These are phyloP conservation scores for Nothobranchius kuhntae DNA, from an alignment of 2,113 vertebrate species.

Conservation along the genomic window DNA sequence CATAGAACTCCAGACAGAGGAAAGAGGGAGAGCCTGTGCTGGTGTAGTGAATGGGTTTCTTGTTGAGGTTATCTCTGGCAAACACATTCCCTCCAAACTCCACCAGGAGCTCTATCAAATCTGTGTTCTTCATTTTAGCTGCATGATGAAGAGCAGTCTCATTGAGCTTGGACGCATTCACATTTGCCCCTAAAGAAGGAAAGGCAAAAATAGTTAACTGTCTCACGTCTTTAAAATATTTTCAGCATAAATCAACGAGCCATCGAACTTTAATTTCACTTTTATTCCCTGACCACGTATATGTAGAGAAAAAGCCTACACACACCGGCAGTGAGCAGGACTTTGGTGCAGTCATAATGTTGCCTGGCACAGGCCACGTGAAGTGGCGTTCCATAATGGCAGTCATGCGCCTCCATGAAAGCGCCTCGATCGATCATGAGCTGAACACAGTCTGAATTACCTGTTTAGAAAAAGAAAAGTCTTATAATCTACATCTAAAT, in stretches of 20 bases:
- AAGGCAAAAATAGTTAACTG: neutral
- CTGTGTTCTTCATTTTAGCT: conserved; percentile 83
- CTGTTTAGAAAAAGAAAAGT: conserved; percentile 59
- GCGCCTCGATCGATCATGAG: conserved; percentile 89
- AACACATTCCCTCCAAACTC: conserved; percentile 90
- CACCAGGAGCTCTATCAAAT: conserved; percentile 89
- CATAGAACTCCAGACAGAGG: conserved; percentile 85
- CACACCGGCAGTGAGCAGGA: conserved; percentile 88
- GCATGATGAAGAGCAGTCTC: conserved; percentile 94
- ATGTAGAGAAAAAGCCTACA: neutral
- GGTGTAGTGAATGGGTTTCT: conserved; percentile 86
- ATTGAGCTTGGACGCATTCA: conserved; percentile 91
- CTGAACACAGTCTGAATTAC: conserved; percentile 87
- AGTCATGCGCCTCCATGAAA: conserved; percentile 90
- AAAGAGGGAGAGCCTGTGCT: conserved; percentile 79
- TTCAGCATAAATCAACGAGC: no score
- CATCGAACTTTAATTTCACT: no score
- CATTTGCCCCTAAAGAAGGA: conserved; percentile 85
- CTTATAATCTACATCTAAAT: no score
- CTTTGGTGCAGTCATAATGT: conserved; percentile 86
- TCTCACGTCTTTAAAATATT: no score
- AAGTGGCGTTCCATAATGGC: conserved; percentile 91
- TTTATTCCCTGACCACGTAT: no score
- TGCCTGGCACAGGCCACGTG: conserved; percentile 91
- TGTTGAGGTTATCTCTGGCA: conserved; percentile 87